Base-by-base conservation (phyloP, 2,113 vertebrate genomes). In the Cinclus mexicanus region DNA sequence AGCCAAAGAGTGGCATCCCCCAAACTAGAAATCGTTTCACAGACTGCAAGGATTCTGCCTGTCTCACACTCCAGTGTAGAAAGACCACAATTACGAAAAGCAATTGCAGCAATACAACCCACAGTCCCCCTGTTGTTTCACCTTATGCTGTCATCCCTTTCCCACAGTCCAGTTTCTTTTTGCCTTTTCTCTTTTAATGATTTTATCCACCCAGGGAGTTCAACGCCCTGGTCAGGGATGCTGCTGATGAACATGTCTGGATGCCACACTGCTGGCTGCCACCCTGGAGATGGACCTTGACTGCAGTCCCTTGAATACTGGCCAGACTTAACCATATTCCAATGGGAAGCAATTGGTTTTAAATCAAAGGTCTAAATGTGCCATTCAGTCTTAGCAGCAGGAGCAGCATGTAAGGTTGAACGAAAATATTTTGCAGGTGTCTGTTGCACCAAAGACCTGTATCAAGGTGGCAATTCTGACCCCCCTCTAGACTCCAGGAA, bases 261-360 rank as follows among this genome's bases (percentile, higher is more conserved):
- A 69, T 5, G 11, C 31, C 57, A 39, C 0, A 0, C 29, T 6
- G 1, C 25, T 11, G 1, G 18, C 28, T 77, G 15, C 20, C 13
- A 3, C 21, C 15, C 29, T 15, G 12, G 22, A 8, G 13, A 65
- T 11, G 46, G 50, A 87, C 46, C 9, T 39, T 22, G 11, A 49
- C 49, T 31, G 25, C 23, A 4, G 1, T 2, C 56, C 20, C 80
- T 76, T 9, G 6, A 53, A 72, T 21, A 46, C 6, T 21, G 31
- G 33, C 25, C 89, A 90, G 41, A 56, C 23, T 10, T 37, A 55
- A 12, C 17, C 41, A 10, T 11, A 35, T 35, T 28, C 37, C 28
- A 57, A 0, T 6, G 25, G 25, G 26, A 31, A 82, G 33, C 11
- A 59, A 55, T 0, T 55, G 33, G 12, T 14, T 85, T 68, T 17